Evolutionary conservation across 2,797 vertebrate species (phyloP), one percentile per base, ranked within the genome.

Genomic region (Leptoclinus maculatus): DNA sequence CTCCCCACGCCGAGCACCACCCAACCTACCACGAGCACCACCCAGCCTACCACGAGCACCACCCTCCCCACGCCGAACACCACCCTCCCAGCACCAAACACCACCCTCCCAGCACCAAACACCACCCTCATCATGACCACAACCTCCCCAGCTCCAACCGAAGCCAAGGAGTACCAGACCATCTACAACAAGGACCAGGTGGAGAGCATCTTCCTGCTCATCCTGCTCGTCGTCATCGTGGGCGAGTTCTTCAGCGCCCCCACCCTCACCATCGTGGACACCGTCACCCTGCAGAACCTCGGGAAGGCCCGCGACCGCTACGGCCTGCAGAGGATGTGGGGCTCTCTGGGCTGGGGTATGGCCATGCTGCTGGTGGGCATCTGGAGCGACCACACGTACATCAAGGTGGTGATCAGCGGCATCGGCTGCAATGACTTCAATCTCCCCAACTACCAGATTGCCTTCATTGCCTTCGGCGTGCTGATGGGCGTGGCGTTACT

Each of bases 211-310:
- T 99, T 99, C 86, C 93, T 99, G 2, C 92, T 99, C 78, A 98
- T 99, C 86, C 91, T 99, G 56, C 94, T 99, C 5, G 96, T 99
- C 27, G 94, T 99, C 83, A 98, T 99, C 10, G 95, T 98, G 45
- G 98, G 98, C 7, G 98, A 99, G 83, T 99, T 99, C 91, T 99
- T 99, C 94, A 99, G 98, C 43, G 98, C 98, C 6, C 98, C 98
- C 0, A 98, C 98, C 0, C 94, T 99, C 71, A 99, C 98, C 54
- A 99, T 99, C 5, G 98, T 99, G 83, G 98, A 99, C 93, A 99
- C 98, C 0, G 94, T 99, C 47, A 99, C 98, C 0, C 95, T 99
- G 78, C 97, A 99, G 89, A 97, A 99, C 81, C 95, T 99, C 0
- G 98, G 98, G 3, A 96, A 95, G 7, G 96, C 98, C 71, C 91